Conservation (phyloP, 2,888 invertebrate species). For the Pachliopta kotzebuea region DNA sequence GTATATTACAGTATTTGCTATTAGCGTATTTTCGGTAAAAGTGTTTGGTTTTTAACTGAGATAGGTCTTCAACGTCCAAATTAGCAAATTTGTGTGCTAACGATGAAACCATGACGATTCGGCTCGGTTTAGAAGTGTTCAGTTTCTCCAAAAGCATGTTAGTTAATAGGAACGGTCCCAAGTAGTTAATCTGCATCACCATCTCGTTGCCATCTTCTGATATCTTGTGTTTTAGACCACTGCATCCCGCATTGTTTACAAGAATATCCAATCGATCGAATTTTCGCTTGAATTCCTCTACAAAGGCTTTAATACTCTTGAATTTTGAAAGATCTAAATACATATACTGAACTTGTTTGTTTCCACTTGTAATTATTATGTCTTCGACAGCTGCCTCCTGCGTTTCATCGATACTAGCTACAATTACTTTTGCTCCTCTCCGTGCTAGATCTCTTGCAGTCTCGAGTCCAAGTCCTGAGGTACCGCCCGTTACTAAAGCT, state of each 20-base stretch:
- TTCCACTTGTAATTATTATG: conserved; percentile 85
- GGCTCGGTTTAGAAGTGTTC: conserved; percentile 56
- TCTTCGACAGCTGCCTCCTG: conserved; percentile 85
- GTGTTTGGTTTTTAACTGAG: not conserved
- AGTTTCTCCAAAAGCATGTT: conserved; percentile 80
- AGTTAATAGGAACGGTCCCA: conserved; percentile 86
- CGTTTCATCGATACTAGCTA: conserved; percentile 87
- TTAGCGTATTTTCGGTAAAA: conserved; percentile 46
- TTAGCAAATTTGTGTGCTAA: conserved; percentile 60
- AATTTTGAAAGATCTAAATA: conserved; percentile 75
- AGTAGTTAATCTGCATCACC: conserved; percentile 84
- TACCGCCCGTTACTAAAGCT: conserved; percentile 88
- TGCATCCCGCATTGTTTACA: conserved; percentile 83
- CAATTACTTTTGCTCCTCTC: conserved; percentile 83
- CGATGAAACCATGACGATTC: conserved; percentile 70
- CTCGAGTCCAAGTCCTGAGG: conserved; percentile 90
- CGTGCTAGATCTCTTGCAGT: conserved; percentile 85
- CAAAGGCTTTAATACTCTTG: conserved; percentile 80
- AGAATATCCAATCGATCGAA: conserved; percentile 80
- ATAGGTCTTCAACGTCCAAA: conserved; percentile 55
- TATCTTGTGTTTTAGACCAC: conserved; percentile 47
- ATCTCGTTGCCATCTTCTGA: conserved; percentile 82
- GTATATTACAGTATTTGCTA: conserved; percentile 60
- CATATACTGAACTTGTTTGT: conserved; percentile 83
- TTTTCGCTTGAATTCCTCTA: conserved; percentile 74